These are phyloP conservation scores for Musca domestica DNA, from an alignment of 1,140 invertebrate genomes.

Conservation along the genomic window DNA sequence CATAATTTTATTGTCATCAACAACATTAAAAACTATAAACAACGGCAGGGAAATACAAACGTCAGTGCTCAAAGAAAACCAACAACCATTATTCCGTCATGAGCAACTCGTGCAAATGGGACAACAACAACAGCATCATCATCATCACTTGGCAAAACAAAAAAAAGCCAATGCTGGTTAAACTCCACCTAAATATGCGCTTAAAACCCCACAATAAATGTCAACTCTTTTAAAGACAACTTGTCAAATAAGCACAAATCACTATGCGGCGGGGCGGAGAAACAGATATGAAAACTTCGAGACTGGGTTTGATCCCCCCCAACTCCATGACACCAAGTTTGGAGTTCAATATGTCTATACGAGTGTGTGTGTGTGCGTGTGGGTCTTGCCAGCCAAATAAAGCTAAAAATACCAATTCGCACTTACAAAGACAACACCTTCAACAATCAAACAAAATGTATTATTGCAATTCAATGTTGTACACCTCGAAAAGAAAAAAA, in stretches of 20 bases:
- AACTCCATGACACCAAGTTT: slow-evolving; percentile 36
- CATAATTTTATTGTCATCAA: slow-evolving; percentile 52
- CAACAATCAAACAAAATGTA: background rate
- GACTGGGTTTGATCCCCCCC: no score
- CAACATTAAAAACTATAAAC: slow-evolving; percentile 17
- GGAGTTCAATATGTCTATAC: no score
- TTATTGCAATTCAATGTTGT: background rate
- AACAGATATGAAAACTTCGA: no score
- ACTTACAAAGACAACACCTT: slow-evolving; percentile 17
- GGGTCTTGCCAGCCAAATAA: no score
- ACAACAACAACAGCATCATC: background rate
- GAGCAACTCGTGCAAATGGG: background rate
- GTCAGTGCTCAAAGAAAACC: background rate
- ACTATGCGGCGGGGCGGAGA: slow-evolving; percentile 22
- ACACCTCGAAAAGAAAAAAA: no score
- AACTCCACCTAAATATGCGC: slow-evolving; percentile 22
- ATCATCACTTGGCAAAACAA: background rate
- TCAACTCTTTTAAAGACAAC: slow-evolving; percentile 18
- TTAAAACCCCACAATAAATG: slow-evolving; percentile 20
- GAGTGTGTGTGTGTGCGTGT: no score
- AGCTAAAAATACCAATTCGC: slow-evolving; percentile 48
- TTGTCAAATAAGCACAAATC: slow-evolving; percentile 20
- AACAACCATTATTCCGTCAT: slow-evolving; percentile 4
- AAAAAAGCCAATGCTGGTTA: background rate
- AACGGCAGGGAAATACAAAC: background rate